These are phyloP conservation scores for Bagarius yarrelli DNA, from an alignment of 2,113 vertebrate species.

Conservation along the genomic window DNA sequence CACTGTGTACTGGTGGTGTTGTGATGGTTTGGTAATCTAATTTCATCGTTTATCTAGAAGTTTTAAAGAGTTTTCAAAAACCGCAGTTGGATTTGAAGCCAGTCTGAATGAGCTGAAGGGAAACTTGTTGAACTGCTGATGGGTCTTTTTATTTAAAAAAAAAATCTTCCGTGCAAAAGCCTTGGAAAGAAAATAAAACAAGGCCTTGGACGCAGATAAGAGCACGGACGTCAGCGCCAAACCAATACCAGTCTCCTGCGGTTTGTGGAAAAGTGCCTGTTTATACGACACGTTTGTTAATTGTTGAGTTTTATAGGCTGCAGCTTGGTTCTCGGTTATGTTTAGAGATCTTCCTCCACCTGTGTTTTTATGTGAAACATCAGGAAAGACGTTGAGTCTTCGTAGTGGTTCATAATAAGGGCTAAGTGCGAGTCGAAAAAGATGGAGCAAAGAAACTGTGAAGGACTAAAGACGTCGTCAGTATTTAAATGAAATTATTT, in stretches of 20 bases:
- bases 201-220: constrained; percentile 14
- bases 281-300: neutral
- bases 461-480: neutral
- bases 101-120: neutral
- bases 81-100: neutral
- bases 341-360: neutral
- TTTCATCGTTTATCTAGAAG: too few species aligned
- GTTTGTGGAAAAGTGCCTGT: neutral
- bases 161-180: neutral
- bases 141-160: neutral
- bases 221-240: neutral
- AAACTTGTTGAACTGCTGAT: neutral
- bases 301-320: neutral
- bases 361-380: neutral
- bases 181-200: constrained; percentile 1
- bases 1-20: too few species aligned
- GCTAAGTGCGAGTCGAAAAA: neutral
- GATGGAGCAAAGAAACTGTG: neutral
- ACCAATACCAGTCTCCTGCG: neutral
- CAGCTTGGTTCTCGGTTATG: neutral
- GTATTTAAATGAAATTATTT: neutral
- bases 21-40: too few species aligned
- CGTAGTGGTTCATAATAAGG: neutral
- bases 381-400: neutral
- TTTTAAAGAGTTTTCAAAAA: too few species aligned